Evolutionary conservation across 2,113 vertebrate genomes (phyloP).

Genomic region (Nymphicus hollandicus): DNA sequence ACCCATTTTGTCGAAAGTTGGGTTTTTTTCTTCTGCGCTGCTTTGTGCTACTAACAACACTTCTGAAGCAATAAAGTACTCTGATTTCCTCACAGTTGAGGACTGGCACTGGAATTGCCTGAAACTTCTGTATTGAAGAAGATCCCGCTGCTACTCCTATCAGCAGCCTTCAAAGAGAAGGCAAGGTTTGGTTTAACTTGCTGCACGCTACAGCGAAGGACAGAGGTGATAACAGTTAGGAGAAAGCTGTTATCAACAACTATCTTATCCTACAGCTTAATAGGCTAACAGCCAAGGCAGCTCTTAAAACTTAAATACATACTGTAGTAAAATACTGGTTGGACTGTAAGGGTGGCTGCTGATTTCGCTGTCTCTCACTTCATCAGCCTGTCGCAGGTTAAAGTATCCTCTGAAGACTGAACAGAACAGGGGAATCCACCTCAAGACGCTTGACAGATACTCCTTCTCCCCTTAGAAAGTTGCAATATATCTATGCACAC

Average conservation of each 20-base stretch:
- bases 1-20: constrained; percentile 8
- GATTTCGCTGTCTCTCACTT: constrained; percentile 28
- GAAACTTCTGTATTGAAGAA: constrained; percentile 45
- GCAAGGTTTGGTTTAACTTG: background rate
- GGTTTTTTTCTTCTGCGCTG: background rate
- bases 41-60: background rate
- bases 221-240: constrained; percentile 38
- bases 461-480: background rate
- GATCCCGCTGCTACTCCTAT: constrained; percentile 17
- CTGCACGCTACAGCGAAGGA: background rate
- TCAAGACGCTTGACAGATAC: background rate
- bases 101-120: constrained; percentile 16
- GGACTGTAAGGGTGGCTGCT: background rate
- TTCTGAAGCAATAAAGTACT: constrained; percentile 39
- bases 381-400: background rate
- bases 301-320: constrained; percentile 28
- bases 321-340: constrained; percentile 27
- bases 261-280: constrained; percentile 42
- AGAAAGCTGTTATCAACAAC: constrained; percentile 56
- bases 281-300: constrained; percentile 20
- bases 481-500: background rate
- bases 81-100: constrained; percentile 53
- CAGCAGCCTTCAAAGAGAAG: background rate
- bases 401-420: background rate
- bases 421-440: background rate